Evolutionary conservation across 2,113 vertebrate genomes (phyloP).

Genomic region (Isurus oxyrinchus): DNA sequence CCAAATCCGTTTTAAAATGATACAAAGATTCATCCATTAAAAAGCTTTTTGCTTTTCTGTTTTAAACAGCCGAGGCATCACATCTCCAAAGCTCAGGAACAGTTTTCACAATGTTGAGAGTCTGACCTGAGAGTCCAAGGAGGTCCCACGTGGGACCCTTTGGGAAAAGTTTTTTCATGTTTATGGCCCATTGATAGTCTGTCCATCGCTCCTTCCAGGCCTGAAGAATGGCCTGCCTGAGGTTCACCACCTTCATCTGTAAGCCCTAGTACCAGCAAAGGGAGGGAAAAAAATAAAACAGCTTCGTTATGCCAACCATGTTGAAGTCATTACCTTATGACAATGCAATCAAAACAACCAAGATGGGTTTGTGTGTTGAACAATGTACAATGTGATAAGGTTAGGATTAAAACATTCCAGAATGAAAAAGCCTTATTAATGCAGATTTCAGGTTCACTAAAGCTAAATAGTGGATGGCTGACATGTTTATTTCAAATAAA

Average conservation of each 20-base stretch:
- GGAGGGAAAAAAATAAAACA: background rate
- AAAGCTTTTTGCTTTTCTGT: background rate
- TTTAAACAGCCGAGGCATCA: background rate
- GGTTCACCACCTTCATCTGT: slow-evolving; percentile 88
- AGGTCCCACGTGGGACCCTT: slow-evolving; percentile 94
- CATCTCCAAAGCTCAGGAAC: background rate
- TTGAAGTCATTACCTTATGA: background rate
- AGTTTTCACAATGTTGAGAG: background rate
- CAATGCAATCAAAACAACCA: background rate
- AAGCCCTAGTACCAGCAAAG: background rate
- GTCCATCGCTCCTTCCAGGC: slow-evolving; percentile 97
- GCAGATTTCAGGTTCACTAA: background rate
- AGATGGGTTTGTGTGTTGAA: background rate
- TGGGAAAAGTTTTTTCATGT: slow-evolving; percentile 92
- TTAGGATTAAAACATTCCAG: background rate
- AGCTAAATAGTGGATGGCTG: background rate
- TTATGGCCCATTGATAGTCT: slow-evolving; percentile 93
- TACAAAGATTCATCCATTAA: background rate
- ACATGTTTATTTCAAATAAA: background rate
- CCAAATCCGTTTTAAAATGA: background rate
- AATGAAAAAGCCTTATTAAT: background rate
- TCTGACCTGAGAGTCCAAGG: slow-evolving; percentile 83
- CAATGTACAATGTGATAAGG: background rate
- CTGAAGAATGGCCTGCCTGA: slow-evolving; percentile 93
- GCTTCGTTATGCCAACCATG: background rate